Evolutionary conservation across 2,888 invertebrate species (phyloP).

Genomic region (Opisthograptis luteolata): DNA sequence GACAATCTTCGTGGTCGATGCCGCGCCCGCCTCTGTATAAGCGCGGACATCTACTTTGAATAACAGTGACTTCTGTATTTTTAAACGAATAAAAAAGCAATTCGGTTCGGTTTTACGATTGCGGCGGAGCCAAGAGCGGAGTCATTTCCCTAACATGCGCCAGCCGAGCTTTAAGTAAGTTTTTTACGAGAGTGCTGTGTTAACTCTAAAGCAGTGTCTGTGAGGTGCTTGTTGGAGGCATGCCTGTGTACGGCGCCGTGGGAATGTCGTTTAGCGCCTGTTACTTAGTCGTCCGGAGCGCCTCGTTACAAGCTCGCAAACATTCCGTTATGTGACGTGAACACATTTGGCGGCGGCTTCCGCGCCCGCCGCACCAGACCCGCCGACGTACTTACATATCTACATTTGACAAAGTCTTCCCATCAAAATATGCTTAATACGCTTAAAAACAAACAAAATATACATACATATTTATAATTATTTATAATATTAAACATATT

Average conservation of each 20-base stretch:
- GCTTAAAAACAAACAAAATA: no score
- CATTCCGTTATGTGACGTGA: no score
- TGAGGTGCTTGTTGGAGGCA: not conserved
- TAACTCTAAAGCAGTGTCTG: not conserved
- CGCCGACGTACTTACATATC: no score
- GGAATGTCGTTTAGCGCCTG: no score
- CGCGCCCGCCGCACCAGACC: no score
- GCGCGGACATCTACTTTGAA: conserved; percentile 7
- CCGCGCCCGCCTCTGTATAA: not conserved
- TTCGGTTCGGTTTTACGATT: conserved; percentile 2
- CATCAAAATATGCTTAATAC: no score
- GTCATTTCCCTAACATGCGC: conserved; percentile 9
- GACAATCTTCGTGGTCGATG: not conserved
- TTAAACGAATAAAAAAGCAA: conserved; percentile 7
- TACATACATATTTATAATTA: no score
- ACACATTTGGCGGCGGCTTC: no score
- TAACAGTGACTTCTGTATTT: conserved; percentile 5
- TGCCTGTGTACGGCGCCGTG: not conserved
- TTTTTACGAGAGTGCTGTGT: conserved; percentile 4
- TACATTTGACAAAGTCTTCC: no score
- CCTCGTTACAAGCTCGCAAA: no score
- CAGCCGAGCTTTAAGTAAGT: not conserved
- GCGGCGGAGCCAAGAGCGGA: not conserved
- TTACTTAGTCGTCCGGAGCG: no score
- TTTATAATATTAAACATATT: no score